Conservation (phyloP, 35 echinoderm and acorn worm genomes). For the Strongylocentrotus purpuratus region DNA sequence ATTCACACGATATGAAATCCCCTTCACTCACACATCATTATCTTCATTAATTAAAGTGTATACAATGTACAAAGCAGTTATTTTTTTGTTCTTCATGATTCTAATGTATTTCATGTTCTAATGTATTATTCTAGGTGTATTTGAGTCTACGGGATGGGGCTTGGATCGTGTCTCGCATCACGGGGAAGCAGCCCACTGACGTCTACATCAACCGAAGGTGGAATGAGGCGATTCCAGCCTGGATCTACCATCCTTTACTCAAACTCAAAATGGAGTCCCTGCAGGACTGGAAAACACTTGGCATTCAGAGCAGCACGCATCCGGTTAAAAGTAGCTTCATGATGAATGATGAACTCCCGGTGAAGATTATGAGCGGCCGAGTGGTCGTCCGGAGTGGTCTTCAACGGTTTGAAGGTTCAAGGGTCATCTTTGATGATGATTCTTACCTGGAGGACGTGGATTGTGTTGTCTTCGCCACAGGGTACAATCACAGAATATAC, state of each 20-base stretch:
- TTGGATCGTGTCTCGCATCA: neutral
- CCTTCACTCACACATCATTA: no score
- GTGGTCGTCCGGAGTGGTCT: conserved; percentile 54
- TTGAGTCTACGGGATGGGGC: conserved; percentile 24
- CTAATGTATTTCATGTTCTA: neutral
- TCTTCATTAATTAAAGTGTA: no score
- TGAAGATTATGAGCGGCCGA: conserved; percentile 59
- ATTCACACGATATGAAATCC: no score
- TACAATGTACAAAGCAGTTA: neutral
- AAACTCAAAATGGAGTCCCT: conserved; percentile 14
- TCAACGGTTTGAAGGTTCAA: conserved; percentile 41
- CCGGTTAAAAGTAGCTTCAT: conserved; percentile 46
- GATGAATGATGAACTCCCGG: conserved; percentile 56
- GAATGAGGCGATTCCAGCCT: conserved; percentile 23
- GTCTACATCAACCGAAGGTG: conserved; percentile 41
- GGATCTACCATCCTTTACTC: conserved; percentile 14
- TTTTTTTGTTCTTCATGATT: no score
- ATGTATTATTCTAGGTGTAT: neutral
- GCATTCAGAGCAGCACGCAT: conserved; percentile 39
- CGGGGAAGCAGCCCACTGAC: conserved; percentile 5
- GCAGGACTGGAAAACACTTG: conserved; percentile 54
- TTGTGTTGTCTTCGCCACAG: conserved; percentile 67
- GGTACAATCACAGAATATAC: conserved; percentile 50
- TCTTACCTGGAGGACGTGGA: conserved; percentile 48
- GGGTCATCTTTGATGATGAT: conserved; percentile 62